Evolutionary conservation across 2,113 vertebrate genomes (phyloP), one percentile per base, ranked within the genome.

Genomic region (Coryphaenoides rupestris): DNA sequence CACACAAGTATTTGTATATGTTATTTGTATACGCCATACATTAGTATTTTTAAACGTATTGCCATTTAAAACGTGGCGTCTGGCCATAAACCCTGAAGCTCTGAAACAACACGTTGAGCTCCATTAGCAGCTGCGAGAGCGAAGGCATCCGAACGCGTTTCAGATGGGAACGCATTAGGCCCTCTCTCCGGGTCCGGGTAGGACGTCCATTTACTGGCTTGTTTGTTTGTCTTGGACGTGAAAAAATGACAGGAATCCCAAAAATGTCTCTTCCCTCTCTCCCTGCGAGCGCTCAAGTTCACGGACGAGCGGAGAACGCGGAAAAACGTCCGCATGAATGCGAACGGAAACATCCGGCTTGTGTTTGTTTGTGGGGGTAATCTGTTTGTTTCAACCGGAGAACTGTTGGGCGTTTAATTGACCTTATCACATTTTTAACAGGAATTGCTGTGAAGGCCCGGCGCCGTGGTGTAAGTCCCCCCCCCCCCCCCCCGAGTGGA

Each of bases 231-330:
- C 74, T 69, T 68, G 75, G 64, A 83, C 64, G 69, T 77, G 76
- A 72, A 77, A 81, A 86, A 82, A 86, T 76, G 78, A 74, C 28
- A 70, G 78, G 80, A 57, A 85, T 84, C 70, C 73, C 64, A 81
- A 84, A 82, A 81, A 87, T 85, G 67, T 68, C 33, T 56, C 21
- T 70, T 61, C 66, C 40, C 52, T 70, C 49, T 10, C 10, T 72
- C n/a, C n/a, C n/a, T n/a, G n/a, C n/a, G n/a, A 70, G 71, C 57
- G 50, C 58, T 15, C n/a, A n/a, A n/a, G 52, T 58, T 40, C 5
- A 40, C 13, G 70, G 57, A 68, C 65, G 70, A 52, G 57, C 55
- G 55, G 19, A 50, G 5, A n/a, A 4, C 47, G 17, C 40, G 40
- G 9, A 4, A 50, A 50, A 50, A n/a, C 47, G 2, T 16, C 14